Evolutionary conservation across 1,140 invertebrate genomes (phyloP).

Genomic region (Drosophila kohkoa): DNA sequence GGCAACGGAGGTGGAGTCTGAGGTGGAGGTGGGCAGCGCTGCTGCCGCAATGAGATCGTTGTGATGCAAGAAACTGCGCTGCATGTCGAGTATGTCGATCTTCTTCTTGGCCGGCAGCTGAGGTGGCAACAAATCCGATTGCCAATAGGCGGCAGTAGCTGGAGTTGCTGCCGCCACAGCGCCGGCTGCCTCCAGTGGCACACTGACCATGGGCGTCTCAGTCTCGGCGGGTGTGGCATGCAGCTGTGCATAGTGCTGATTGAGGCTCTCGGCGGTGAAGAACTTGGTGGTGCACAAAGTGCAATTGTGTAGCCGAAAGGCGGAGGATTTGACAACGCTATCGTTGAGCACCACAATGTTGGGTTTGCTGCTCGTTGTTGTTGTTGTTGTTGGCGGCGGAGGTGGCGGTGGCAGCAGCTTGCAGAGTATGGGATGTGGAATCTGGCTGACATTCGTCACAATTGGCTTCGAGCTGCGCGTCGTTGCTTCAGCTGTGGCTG

Average conservation of each 20-base stretch:
- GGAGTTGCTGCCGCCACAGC: conserved; percentile 2
- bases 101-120: conserved; percentile 54
- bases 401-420: conserved; percentile 52
- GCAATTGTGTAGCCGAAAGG: conserved; percentile 74
- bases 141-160: conserved; percentile 51
- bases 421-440: conserved; percentile 61
- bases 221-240: conserved; percentile 35
- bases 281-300: conserved; percentile 70
- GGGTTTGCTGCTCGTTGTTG: conserved; percentile 50
- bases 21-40: neutral
- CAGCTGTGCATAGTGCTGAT: conserved; percentile 63
- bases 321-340: conserved; percentile 78
- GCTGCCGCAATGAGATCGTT: conserved; percentile 56
- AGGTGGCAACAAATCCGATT: conserved; percentile 56
- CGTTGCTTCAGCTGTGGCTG: neutral
- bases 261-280: conserved; percentile 70
- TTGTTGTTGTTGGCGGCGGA: neutral
- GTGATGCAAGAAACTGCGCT: conserved; percentile 72
- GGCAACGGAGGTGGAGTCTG: conserved; percentile 4
- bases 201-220: conserved; percentile 48
- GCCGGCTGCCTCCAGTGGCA: conserved; percentile 55
- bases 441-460: conserved; percentile 79
- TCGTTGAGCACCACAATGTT: conserved; percentile 83
- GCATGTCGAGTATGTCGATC: conserved; percentile 76
- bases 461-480: conserved; percentile 74